Evolutionary conservation across 2,797 vertebrate species (phyloP), one percentile per base, ranked within the genome.

Genomic region (Rhynchotus rufescens): DNA sequence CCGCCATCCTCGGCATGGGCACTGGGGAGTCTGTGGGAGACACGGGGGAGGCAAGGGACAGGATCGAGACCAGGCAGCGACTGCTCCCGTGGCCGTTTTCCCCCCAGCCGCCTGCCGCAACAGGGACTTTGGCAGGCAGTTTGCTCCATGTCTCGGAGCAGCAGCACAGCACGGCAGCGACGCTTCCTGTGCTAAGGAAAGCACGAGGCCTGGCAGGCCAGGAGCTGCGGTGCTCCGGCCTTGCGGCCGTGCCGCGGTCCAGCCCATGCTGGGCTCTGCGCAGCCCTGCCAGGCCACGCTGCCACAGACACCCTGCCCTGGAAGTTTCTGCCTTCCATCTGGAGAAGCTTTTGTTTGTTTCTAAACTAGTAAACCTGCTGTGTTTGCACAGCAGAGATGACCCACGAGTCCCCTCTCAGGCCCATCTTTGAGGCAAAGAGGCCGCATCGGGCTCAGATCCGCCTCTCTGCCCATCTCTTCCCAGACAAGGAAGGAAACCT

Each of bases 1-100:
- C 97, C 91, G 56, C 95, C 95, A 93, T 98, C 97, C 97, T 97
- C 93, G 89, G 96, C 95, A 19, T 78, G 96, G 95, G 97, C 68
- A 91, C 97, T 97, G 97, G 96, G 92, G 91, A 97, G 97, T 95
- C 96, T 97, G 90, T 0, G 0, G 67, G 86, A 87, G 76, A 88
- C 82, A 93, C 86, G 64, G 52, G 84, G 88, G 38, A 74, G 10
- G 88, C 34, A 52, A 52, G 69, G 38, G 32, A 89, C 69, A 67
- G 44, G 61, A 71, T 84, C 64, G 85, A 40, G 61, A 94, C 71
- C 42, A 36, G 81, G 26, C 88, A 77, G 71, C 75, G 28, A 36
- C 57, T 54, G 38, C 62, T 49, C 74, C 72, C 59, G 8, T 13
- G 42, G 28, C 9, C 6, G n/a, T 54, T 85, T 45, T 30, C 57